These are phyloP conservation scores for Neoniphon sammara DNA, from an alignment of 2,797 vertebrate species.

Conservation along the genomic window DNA sequence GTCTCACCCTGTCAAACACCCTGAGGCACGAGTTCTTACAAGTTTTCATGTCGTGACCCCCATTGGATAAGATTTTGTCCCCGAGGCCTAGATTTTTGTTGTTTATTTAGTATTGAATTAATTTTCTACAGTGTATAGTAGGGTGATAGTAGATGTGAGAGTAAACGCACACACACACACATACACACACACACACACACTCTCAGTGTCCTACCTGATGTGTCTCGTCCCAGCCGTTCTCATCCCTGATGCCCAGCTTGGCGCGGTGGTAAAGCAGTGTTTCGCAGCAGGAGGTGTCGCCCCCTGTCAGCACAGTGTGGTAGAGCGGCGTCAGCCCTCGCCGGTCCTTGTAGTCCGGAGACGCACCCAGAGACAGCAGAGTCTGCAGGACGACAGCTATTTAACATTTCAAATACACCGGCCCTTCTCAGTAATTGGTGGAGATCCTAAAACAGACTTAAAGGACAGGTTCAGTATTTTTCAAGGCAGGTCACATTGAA, in stretches of 20 bases:
- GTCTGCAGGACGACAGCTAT: constrained; percentile 63
- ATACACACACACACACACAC: constrained; percentile 26
- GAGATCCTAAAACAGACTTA: neutral
- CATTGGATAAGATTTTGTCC: constrained; percentile 22
- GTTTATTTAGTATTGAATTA: too few species aligned
- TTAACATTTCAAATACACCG: neutral
- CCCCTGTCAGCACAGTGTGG: constrained; percentile 95
- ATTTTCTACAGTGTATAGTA: too few species aligned
- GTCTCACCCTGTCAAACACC: too few species aligned
- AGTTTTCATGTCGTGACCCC: constrained; percentile 16
- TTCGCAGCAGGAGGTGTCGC: constrained; percentile 94
- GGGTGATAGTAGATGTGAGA: too few species aligned
- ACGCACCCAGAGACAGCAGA: constrained; percentile 90
- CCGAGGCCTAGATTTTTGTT: neutral
- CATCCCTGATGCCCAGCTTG: constrained; percentile 89
- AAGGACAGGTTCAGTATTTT: constrained; percentile 20
- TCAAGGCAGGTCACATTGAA: too few species aligned
- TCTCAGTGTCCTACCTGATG: constrained; percentile 88
- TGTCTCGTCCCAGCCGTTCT: constrained; percentile 96
- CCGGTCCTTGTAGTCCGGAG: constrained; percentile 94
- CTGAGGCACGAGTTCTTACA: too few species aligned
- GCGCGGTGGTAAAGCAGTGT: constrained; percentile 90
- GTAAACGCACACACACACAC: neutral
- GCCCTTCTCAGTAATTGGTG: neutral
- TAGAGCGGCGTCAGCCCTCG: constrained; percentile 93